These are phyloP conservation scores for Eupelmus urozonus DNA, from an alignment of 2,888 invertebrate genomes.

Conservation along the genomic window DNA sequence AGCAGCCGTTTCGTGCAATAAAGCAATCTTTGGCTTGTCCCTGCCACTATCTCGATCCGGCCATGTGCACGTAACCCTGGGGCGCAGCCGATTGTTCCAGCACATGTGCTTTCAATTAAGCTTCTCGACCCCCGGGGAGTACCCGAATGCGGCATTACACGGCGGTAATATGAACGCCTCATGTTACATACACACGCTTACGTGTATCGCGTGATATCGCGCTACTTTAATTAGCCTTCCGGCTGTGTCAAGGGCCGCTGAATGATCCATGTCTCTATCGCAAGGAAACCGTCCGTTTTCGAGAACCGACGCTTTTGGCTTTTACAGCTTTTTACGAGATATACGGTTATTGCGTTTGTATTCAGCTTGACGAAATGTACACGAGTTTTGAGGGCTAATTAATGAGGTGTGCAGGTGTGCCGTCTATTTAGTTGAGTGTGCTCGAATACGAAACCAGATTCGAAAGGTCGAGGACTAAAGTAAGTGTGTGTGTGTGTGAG, in stretches of 20 bases:
- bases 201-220: slow-evolving; percentile 12
- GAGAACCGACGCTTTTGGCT: too few species aligned
- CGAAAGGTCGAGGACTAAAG: too few species aligned
- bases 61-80: background rate
- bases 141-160: slow-evolving; percentile 29
- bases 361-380: background rate
- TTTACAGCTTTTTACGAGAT: too few species aligned
- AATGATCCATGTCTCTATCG: too few species aligned
- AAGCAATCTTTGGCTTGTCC: background rate
- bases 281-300: too few species aligned
- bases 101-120: slow-evolving; percentile 61
- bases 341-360: too few species aligned
- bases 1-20: background rate
- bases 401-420: background rate
- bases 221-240: slow-evolving; percentile 63
- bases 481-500: too few species aligned
- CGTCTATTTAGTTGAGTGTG: too few species aligned
- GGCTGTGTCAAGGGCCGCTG: background rate
- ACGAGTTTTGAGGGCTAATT: slow-evolving; percentile 21
- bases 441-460: too few species aligned
- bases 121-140: slow-evolving; percentile 59
- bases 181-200: too few species aligned
- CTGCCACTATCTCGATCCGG: background rate
- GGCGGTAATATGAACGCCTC: too few species aligned
- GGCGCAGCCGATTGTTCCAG: slow-evolving; percentile 62